phyloP scores from a whole-genome alignment of 2,888 invertebrate genomes.

The Drosophila melanosoma region DNA sequence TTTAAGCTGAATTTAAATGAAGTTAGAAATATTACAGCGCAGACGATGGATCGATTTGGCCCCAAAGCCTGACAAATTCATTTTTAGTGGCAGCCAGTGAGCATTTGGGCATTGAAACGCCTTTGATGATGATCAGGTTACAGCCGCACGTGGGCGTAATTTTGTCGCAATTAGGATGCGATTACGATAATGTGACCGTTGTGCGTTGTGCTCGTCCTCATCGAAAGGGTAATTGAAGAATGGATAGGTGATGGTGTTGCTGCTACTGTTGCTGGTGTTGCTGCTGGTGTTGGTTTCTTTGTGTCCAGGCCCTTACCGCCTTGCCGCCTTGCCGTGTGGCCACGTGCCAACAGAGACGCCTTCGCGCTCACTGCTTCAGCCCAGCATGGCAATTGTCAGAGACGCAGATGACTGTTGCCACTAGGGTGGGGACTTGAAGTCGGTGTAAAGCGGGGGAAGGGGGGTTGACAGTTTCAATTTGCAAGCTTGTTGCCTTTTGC shows the following conservation, averaged over 20 bases:
- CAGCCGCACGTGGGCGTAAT: constrained; percentile 85
- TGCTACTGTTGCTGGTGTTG: constrained; percentile 19
- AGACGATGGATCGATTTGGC: constrained; percentile 21
- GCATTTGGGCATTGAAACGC: constrained; percentile 18
- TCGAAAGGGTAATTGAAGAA: constrained; percentile 84
- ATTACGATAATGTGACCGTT: constrained; percentile 82
- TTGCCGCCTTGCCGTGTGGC: constrained; percentile 52
- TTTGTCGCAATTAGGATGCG: constrained; percentile 85
- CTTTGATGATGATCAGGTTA: constrained; percentile 84
- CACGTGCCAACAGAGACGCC: constrained; percentile 71
- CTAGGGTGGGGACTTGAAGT: not conserved
- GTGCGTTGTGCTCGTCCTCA: constrained; percentile 33
- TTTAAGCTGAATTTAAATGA: not conserved
- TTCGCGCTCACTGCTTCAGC: constrained; percentile 32
- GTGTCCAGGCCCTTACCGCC: constrained; percentile 37
- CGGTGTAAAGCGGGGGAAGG: not conserved
- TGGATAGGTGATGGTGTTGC: constrained; percentile 54
- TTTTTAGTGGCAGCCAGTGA: not conserved
- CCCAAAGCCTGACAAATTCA: not conserved
- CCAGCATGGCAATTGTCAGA: constrained; percentile 13
- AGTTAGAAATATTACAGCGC: not conserved
- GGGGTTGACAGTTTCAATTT: constrained; percentile 70
- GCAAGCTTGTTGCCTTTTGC: constrained; percentile 60
- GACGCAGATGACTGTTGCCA: not conserved
- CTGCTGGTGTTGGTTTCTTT: constrained; percentile 15